A percentile compares a stretch with the other conserved stretches of the same genome.
Evolutionary conservation across 2,113 vertebrate genomes (phyloP).

Genomic region (Mungos mungo): DNA sequence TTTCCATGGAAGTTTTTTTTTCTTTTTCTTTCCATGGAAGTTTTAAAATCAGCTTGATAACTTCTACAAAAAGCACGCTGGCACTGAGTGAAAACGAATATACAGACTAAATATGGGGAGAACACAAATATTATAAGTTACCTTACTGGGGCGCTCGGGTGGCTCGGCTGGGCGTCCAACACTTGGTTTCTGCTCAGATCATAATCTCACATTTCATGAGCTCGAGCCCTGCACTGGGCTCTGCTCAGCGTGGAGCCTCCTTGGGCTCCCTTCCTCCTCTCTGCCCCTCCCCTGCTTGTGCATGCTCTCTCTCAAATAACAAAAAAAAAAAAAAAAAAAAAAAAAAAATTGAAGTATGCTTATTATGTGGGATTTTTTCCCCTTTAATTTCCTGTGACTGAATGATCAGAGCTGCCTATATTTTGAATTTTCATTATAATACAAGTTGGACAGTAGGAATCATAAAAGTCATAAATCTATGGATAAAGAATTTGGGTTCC

Average conservation of each 20-base stretch:
- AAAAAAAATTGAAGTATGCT: too few species aligned
- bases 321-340: too few species aligned
- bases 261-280: too few species aligned
- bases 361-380: not conserved
- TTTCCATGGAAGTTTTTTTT: not conserved
- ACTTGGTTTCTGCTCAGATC: too few species aligned
- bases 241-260: too few species aligned
- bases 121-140: not conserved
- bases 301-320: too few species aligned
- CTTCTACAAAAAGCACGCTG: not conserved
- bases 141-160: not conserved
- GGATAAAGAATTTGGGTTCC: not conserved
- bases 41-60: not conserved
- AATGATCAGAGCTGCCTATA: not conserved
- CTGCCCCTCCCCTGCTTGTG: too few species aligned
- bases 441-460: not conserved
- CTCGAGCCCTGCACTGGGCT: too few species aligned
- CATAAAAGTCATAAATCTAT: not conserved
- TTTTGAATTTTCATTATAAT: not conserved
- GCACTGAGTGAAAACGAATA: not conserved
- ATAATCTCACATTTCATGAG: too few species aligned
- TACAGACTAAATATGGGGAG: not conserved
- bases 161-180: too few species aligned
- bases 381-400: not conserved
- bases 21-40: not conserved